Evolutionary conservation across 2,888 invertebrate species (phyloP).

Genomic region (Scaptomyza reducta): DNA sequence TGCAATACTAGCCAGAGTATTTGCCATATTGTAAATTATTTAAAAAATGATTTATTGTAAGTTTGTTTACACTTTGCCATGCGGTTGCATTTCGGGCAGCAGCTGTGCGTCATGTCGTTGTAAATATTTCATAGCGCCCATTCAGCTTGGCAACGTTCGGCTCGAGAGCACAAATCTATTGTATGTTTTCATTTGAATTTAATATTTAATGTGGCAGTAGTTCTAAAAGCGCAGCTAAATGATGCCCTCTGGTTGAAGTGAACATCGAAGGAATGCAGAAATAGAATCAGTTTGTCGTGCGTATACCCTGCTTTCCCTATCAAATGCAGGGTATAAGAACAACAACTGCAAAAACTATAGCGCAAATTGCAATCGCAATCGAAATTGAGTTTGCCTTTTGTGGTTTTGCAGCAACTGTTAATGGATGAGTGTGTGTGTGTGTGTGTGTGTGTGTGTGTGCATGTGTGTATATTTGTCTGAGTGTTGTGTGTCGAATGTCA

Average conservation of each 20-base stretch:
- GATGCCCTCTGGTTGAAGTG: constrained; percentile 14
- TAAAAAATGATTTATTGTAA: constrained; percentile 75
- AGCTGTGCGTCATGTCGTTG: constrained; percentile 50
- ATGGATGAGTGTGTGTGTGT: constrained; percentile 24
- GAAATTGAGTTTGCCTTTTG: constrained; percentile 71
- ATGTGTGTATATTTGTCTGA: constrained; percentile 24
- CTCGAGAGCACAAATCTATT: constrained; percentile 62
- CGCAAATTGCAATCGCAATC: constrained; percentile 47
- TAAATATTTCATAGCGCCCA: constrained; percentile 60
- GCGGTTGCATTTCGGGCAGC: constrained; percentile 62
- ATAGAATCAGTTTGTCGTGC: background rate
- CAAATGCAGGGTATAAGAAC: constrained; percentile 18
- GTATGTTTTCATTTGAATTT: constrained; percentile 70
- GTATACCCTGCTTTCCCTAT: background rate
- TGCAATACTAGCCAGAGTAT: constrained; percentile 10
- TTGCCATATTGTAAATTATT: constrained; percentile 70
- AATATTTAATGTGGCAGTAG: constrained; percentile 60
- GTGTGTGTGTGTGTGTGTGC: background rate
- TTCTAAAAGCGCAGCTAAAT: background rate
- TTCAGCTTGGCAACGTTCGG: constrained; percentile 8
- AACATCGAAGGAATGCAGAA: background rate
- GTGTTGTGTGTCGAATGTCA: constrained; percentile 62
- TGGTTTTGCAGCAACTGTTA: constrained; percentile 63
- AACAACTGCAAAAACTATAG: constrained; percentile 32
- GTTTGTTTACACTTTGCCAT: constrained; percentile 73